A percentile compares a stretch with the other conserved stretches of the same genome.
Evolutionary conservation across 2,888 invertebrate species (phyloP).

Genomic region (Pseudococcus longispinus): DNA sequence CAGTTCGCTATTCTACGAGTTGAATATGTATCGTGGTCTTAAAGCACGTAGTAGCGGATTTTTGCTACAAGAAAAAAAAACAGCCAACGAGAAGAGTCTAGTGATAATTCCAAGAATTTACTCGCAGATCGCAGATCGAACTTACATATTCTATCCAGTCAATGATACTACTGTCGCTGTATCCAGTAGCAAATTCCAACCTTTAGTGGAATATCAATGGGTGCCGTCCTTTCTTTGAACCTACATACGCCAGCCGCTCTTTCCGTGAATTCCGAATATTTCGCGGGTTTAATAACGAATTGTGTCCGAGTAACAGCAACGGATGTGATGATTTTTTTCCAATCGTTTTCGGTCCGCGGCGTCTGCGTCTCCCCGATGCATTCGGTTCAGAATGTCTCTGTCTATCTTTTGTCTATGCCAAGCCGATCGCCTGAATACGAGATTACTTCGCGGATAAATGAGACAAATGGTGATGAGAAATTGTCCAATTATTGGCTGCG

Average conservation of each 20-base stretch:
- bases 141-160: conserved; percentile 1
- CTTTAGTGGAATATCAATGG: conserved; percentile 38
- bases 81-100: background rate
- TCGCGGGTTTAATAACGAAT: conserved; percentile 30
- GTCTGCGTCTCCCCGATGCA: background rate
- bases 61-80: background rate
- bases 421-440: background rate
- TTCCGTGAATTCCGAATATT: conserved; percentile 40
- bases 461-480: conserved; percentile 24
- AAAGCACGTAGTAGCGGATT: background rate
- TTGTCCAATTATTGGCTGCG: conserved; percentile 7
- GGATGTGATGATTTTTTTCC: background rate
- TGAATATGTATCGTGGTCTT: background rate
- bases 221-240: conserved; percentile 21
- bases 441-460: background rate
- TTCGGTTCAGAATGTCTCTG: background rate
- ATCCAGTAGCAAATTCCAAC: conserved; percentile 38
- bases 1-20: background rate
- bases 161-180: background rate
- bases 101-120: conserved; percentile 42
- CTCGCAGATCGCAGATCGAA: background rate
- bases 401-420: background rate
- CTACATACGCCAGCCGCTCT: background rate
- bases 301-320: background rate
- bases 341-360: background rate